Evolutionary conservation across 1,140 invertebrate species (phyloP).

Genomic region (Tetragnatha versicolor): DNA sequence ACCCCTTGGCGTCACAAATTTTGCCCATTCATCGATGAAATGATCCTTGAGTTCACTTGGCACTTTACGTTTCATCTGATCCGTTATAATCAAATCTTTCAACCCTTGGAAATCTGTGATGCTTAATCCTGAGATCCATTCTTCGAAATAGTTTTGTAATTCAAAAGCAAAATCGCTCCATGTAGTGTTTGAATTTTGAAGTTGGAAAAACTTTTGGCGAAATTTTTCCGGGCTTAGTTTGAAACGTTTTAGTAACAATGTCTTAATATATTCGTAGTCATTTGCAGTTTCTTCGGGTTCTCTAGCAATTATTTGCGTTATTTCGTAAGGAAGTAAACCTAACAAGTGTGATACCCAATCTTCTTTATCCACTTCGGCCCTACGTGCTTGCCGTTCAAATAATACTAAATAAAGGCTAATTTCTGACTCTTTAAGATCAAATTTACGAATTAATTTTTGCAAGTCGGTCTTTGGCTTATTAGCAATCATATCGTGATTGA

Average conservation of each 20-base stretch:
- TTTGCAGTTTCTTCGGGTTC: not conserved
- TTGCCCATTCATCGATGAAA: not conserved
- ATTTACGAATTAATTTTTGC: not conserved
- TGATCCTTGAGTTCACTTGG: not conserved
- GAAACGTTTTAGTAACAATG: not conserved
- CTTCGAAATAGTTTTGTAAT: not conserved
- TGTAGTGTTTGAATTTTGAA: not conserved
- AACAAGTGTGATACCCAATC: not conserved
- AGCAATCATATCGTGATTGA: not conserved
- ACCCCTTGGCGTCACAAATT: not conserved
- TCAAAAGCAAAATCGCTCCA: not conserved
- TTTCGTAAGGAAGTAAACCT: not conserved
- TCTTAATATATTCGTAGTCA: not conserved
- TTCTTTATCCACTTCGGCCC: not conserved
- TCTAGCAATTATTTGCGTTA: not conserved
- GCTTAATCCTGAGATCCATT: not conserved
- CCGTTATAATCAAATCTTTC: constrained; percentile 3
- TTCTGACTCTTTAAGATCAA: not conserved
- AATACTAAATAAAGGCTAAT: not conserved
- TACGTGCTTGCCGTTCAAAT: not conserved
- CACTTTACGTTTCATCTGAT: not conserved
- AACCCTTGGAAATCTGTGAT: not conserved
- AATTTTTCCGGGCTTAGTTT: not conserved
- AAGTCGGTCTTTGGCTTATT: not conserved
- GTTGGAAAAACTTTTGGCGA: not conserved